Base-by-base conservation (phyloP, 1,140 invertebrate genomes). In the Aricia agestis region DNA sequence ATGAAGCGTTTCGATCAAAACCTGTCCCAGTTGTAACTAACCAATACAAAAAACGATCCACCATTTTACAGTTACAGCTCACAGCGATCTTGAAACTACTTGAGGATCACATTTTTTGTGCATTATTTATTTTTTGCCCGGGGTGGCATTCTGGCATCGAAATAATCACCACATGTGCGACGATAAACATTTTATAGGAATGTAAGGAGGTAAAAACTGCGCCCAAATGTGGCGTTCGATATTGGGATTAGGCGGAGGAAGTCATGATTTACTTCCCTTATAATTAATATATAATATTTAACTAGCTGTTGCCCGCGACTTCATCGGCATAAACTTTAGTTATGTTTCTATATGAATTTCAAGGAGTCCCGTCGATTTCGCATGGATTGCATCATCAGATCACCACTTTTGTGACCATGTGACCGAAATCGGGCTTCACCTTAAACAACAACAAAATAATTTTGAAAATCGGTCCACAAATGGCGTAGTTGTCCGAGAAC, bases 131-230 rank as follows among this genome's bases (percentile, higher is more conserved):
- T 52, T 52, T 52, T 52, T 52, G 45, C 45, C 45, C 11, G 45
- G 45, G 9, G 45, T 52, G 45, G 45, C 45, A 52, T 15, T 52
- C 45, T 52, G 45, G 45, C 45, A 52, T 52, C 45, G 45, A 52
- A 52, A 52, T 52, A 52, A 52, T 52, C 45, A 13, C 45, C 45
- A 52, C 45, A 52, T 52, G 45, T 52, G 45, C 45, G 11, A 6
- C 45, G 45, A 52, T 52, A 52, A 52, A 52, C 45, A 52, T 52
- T 52, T 52, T 52, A 52, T 52, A 52, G 45, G 45, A 52, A 52
- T 52, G 45, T 15, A 52, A 52, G 45, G 36, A 36, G 36, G 36
- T 5, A 52, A 52, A 52, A 52, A 52, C 45, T 15, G 45, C 36
- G 13, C 45, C 45, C 45, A 52, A 52, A 52, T 52, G 45, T 52